These are phyloP conservation scores for Manacus vitellinus DNA, from an alignment of 2,113 vertebrate genomes.

Conservation along the genomic window DNA sequence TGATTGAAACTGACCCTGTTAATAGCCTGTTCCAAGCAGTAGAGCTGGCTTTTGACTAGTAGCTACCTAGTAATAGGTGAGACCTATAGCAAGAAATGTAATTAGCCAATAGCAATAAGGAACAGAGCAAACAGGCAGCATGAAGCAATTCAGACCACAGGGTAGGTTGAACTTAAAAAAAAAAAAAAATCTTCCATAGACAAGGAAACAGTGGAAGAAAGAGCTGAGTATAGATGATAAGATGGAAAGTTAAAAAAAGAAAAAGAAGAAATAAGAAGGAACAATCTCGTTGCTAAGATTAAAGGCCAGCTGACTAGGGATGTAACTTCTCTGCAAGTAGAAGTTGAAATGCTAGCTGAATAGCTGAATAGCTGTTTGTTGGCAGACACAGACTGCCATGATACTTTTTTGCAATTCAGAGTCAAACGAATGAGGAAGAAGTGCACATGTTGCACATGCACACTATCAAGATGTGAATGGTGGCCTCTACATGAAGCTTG, in stretches of 20 bases:
- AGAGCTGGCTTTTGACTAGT: neutral
- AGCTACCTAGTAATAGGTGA: neutral
- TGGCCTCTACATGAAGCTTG: neutral
- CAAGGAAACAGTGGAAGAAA: neutral
- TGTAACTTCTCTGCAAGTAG: neutral
- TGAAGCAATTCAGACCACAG: neutral
- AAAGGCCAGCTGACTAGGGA: neutral
- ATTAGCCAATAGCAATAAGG: neutral
- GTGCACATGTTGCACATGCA: neutral
- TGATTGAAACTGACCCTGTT: neutral
- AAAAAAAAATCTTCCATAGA: neutral
- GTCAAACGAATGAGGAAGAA: neutral
- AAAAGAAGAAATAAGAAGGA: neutral
- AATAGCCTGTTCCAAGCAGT: neutral
- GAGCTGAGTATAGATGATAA: neutral
- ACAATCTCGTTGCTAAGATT: neutral
- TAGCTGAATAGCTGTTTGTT: neutral
- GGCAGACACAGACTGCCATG: neutral
- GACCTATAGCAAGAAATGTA: neutral
- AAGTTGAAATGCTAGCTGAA: neutral
- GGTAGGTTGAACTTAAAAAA: neutral
- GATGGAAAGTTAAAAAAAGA: neutral
- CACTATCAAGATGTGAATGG: neutral
- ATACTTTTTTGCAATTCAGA: neutral
- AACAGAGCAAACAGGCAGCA: neutral